Conservation (phyloP, 2,888 invertebrate genomes). For the Agelastica alni region DNA sequence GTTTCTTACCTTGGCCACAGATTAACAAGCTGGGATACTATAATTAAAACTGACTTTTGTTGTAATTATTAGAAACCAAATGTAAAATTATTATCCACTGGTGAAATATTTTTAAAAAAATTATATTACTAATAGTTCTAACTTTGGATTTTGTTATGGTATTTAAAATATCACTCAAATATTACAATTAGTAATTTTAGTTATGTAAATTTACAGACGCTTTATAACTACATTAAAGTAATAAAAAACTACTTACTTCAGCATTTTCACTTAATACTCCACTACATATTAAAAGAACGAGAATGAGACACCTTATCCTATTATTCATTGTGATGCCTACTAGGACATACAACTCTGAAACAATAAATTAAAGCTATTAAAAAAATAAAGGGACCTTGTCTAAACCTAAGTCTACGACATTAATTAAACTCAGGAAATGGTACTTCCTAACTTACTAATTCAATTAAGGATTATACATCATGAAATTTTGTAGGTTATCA, state of each 20-base stretch:
- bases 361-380: slow-evolving; percentile 4
- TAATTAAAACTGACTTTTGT: no score
- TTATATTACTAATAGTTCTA: no score
- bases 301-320: slow-evolving; percentile 20
- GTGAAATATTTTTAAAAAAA: no score
- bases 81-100: no score
- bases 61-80: no score
- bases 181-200: no score
- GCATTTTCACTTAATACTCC: slow-evolving; percentile 19
- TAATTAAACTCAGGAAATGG: neutral
- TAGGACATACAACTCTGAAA: slow-evolving; percentile 29
- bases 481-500: slow-evolving; percentile 3
- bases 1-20: no score
- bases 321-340: slow-evolving; percentile 24
- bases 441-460: slow-evolving; percentile 5
- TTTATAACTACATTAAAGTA: no score
- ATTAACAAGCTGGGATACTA: no score
- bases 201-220: no score
- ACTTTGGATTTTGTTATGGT: no score
- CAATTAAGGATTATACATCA: neutral
- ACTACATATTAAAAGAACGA: slow-evolving; percentile 22
- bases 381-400: neutral
- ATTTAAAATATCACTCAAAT: no score
- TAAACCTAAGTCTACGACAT: neutral
- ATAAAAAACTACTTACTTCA: slow-evolving; percentile 23